phyloP scores from a whole-genome alignment of 2,888 invertebrate species.

The Epistrophella euchroma region DNA sequence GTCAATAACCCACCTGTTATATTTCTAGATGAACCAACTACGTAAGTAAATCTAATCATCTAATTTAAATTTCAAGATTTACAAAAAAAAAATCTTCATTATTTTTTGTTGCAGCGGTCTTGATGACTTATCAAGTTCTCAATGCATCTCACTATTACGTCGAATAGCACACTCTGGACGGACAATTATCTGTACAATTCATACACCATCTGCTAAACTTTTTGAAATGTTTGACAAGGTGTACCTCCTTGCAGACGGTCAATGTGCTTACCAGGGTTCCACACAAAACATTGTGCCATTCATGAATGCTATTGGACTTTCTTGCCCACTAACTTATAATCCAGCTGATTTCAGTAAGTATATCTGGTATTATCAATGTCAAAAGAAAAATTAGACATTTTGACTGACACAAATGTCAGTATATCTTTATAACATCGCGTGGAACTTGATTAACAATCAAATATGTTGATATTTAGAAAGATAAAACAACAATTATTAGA shows the following conservation, averaged over 20 bases:
- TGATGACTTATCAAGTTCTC: slow-evolving; percentile 95
- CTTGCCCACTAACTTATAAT: slow-evolving; percentile 96
- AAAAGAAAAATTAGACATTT: not conserved
- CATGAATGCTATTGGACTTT: slow-evolving; percentile 89
- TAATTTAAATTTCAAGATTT: slow-evolving; percentile 18
- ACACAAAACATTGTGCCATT: slow-evolving; percentile 92
- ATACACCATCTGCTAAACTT: slow-evolving; percentile 97
- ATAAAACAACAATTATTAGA: not conserved
- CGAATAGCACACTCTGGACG: slow-evolving; percentile 93
- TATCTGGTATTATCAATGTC: not conserved
- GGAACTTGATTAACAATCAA: not conserved
- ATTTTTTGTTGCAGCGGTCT: slow-evolving; percentile 88
- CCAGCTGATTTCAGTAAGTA: slow-evolving; percentile 97
- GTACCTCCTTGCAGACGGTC: slow-evolving; percentile 94
- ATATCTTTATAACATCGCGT: not conserved
- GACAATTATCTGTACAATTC: slow-evolving; percentile 96
- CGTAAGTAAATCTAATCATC: slow-evolving; percentile 86
- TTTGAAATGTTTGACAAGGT: slow-evolving; percentile 96
- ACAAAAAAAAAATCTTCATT: not conserved
- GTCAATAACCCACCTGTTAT: slow-evolving; percentile 97
- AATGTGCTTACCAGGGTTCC: slow-evolving; percentile 95
- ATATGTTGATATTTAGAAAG: not conserved
- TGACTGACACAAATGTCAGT: slow-evolving; percentile 31
- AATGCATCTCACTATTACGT: slow-evolving; percentile 94
- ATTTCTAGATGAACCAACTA: slow-evolving; percentile 98